Evolutionary conservation across 23 tunicate genomes (phyloP).

Genomic region (Halocynthia aurantium): DNA sequence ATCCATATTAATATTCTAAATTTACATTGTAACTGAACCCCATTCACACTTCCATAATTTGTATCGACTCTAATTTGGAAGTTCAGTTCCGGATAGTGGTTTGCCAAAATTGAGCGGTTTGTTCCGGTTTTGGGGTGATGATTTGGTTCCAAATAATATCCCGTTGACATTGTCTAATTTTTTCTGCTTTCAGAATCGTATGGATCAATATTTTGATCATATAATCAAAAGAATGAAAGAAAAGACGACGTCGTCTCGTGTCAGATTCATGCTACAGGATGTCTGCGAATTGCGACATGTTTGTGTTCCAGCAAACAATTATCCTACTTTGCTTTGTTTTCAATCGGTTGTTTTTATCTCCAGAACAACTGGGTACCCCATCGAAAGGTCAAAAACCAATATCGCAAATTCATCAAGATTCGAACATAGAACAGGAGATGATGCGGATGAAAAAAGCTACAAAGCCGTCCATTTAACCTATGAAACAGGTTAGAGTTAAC

Average conservation of each 20-base stretch:
- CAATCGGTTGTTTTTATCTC: background rate
- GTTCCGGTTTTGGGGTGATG: too few relatives aligned
- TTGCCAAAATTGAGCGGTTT: too few relatives aligned
- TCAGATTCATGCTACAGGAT: constrained; percentile 84
- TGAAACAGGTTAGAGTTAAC: constrained; percentile 7
- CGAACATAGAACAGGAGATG: constrained; percentile 65
- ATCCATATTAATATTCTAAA: too few relatives aligned
- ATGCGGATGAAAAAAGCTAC: constrained; percentile 39
- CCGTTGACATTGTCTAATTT: too few relatives aligned
- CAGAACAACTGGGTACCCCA: constrained; percentile 81
- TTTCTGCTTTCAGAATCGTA: constrained; percentile 27
- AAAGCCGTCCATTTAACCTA: constrained; percentile 22
- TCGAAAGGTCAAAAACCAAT: constrained; percentile 78
- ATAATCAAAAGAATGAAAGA: constrained; percentile 49
- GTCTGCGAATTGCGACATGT: constrained; percentile 71
- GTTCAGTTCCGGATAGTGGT: too few relatives aligned
- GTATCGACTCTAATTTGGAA: too few relatives aligned
- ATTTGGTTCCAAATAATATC: too few relatives aligned
- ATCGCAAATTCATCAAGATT: constrained; percentile 79
- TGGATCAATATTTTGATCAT: constrained; percentile 76
- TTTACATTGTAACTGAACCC: too few relatives aligned
- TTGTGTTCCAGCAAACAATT: background rate
- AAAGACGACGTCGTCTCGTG: constrained; percentile 63
- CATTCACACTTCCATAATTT: too few relatives aligned
- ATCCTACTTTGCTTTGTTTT: background rate